Evolutionary conservation across 2,113 vertebrate genomes (phyloP), one percentile per base, ranked within the genome.

Genomic region (Sylvia atricapilla): DNA sequence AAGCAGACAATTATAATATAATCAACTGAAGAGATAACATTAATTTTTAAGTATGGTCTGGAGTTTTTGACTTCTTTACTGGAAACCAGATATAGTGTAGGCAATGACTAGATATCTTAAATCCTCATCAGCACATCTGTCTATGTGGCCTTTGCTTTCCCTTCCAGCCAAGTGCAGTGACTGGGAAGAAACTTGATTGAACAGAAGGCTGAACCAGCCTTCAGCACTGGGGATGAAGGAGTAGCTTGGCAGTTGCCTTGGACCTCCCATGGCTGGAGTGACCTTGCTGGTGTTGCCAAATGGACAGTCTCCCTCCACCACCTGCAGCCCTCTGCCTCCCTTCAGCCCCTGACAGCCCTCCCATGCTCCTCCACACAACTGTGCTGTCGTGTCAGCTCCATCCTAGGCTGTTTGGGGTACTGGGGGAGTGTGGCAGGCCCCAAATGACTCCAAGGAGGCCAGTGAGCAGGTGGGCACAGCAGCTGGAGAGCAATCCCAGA

Each of bases 301-400:
- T 6, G 21, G 43, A 63, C 1, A 14, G 11, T 3, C 5, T 46
- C 10, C 18, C 21, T 39, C 18, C 28, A 30, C 6, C 25, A 31
- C 18, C 50, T 56, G 23, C 31, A 78, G 14, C 6, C 11, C 28
- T 43, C 23, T 35, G 22, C 31, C 9, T 55, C 17, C 20, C 41
- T 44, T 17, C n/a, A 49, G 23, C 25, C 28, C 12, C 10, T 10
- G 39, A 47, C 35, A 49, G 25, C 19, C 24, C 47, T 56, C 5
- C 23, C 1, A 0, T 16, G 8, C 8, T 64, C 9, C n/a, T 81
- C n/a, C 1, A 0, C 7, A 6, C 1, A 6, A 11, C 4, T 0
- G 0, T 55, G 25, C 37, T 4, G 14, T 0, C 1, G 7, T 15
- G 28, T 20, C 1, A 0, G 28, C 17, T 68, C 68, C 28, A n/a